Conservation (phyloP, 2,113 vertebrate species). For the Mesocricetus auratus region DNA sequence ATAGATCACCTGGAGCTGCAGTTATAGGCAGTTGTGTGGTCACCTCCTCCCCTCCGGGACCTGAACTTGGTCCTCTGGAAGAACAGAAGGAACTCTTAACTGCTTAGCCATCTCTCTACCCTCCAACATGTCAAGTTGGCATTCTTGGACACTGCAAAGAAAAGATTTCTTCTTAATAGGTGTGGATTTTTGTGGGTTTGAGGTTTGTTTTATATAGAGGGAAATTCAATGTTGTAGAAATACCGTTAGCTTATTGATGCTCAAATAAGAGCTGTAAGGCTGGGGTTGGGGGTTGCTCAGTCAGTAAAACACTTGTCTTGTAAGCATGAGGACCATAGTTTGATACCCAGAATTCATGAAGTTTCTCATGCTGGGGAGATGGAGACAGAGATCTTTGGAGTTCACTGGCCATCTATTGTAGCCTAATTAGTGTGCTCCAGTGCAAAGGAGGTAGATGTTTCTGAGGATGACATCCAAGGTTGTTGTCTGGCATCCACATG, state of each 20-base stretch:
- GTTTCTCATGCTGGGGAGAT: not conserved
- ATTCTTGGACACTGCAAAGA: not conserved
- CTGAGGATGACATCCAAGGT: not conserved
- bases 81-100: not conserved
- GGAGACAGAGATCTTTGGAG: not conserved
- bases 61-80: not conserved
- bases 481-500: not conserved
- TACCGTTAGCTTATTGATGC: not conserved
- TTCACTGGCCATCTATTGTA: not conserved
- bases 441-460: not conserved
- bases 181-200: not conserved
- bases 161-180: slow-evolving; percentile 10
- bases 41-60: not conserved
- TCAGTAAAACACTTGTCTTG: not conserved
- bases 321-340: not conserved
- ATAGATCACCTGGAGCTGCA: not conserved
- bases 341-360: not conserved
- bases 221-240: not conserved
- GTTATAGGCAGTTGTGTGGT: not conserved
- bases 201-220: not conserved
- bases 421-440: not conserved
- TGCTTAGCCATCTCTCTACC: not conserved
- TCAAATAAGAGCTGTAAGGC: not conserved
- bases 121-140: not conserved
- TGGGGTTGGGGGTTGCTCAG: not conserved